Conservation (phyloP, 2,113 vertebrate species). For the Muntiacus reevesi region DNA sequence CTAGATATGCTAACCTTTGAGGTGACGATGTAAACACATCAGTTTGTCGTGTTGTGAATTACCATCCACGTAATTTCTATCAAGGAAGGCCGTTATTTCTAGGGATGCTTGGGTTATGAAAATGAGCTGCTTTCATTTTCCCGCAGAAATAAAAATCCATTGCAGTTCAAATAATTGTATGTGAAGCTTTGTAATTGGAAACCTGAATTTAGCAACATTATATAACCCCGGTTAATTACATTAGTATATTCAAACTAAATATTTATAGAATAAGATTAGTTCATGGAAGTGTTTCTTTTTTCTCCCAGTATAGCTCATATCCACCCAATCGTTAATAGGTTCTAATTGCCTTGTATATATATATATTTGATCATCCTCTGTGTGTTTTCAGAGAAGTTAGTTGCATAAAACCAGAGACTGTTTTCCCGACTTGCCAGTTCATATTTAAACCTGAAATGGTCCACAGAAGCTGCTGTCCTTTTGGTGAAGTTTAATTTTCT, state of each 20-base stretch:
- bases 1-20: neutral
- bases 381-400: neutral
- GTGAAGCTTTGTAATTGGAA: conserved; percentile 19
- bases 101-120: neutral
- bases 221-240: conserved; percentile 25
- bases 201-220: neutral
- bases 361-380: neutral
- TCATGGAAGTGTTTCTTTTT: conserved; percentile 12
- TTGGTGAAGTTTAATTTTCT: neutral
- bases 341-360: neutral
- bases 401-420: neutral
- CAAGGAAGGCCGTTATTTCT: neutral
- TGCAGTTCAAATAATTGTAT: neutral
- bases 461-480: neutral
- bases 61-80: neutral
- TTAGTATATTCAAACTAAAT: conserved; percentile 2
- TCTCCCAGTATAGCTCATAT: neutral
- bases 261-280: conserved; percentile 4
- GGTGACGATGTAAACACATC: neutral
- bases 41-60: neutral
- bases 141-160: neutral
- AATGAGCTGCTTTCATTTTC: neutral
- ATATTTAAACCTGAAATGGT: neutral
- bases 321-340: neutral
- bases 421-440: neutral